Conservation (phyloP, 2,888 invertebrate species). For the Phaedon cochleariae region DNA sequence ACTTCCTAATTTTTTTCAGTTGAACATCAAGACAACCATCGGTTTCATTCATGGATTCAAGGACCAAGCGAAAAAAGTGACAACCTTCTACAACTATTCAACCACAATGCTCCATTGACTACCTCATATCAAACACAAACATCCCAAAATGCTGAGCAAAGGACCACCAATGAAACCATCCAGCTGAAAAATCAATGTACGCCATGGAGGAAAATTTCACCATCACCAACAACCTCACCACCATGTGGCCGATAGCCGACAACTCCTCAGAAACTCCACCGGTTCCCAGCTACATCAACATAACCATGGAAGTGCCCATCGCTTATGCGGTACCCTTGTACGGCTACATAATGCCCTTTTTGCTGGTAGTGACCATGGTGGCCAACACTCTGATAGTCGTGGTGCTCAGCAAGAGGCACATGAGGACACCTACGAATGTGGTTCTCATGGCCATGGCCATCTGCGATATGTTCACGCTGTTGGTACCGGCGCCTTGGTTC, state of each 20-base stretch:
- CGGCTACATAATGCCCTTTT: slow-evolving; percentile 83
- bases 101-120: background rate
- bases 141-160: background rate
- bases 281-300: slow-evolving; percentile 66
- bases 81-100: too few species aligned
- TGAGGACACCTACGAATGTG: slow-evolving; percentile 92
- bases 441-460: slow-evolving; percentile 96
- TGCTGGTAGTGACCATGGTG: slow-evolving; percentile 86
- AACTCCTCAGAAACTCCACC: background rate
- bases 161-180: background rate
- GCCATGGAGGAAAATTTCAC: background rate
- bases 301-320: slow-evolving; percentile 73
- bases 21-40: background rate
- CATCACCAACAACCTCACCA: background rate
- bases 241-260: background rate
- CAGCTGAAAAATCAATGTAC: background rate
- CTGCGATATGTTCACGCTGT: slow-evolving; percentile 91
- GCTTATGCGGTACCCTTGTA: slow-evolving; percentile 76
- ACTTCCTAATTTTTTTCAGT: background rate
- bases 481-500: slow-evolving; percentile 90
- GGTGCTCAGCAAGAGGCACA: slow-evolving; percentile 88
- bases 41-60: background rate
- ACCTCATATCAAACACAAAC: background rate
- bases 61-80: background rate
- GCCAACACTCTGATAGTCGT: slow-evolving; percentile 92